Base-by-base conservation (phyloP, 2,888 invertebrate genomes). In the Aradus depressus region DNA sequence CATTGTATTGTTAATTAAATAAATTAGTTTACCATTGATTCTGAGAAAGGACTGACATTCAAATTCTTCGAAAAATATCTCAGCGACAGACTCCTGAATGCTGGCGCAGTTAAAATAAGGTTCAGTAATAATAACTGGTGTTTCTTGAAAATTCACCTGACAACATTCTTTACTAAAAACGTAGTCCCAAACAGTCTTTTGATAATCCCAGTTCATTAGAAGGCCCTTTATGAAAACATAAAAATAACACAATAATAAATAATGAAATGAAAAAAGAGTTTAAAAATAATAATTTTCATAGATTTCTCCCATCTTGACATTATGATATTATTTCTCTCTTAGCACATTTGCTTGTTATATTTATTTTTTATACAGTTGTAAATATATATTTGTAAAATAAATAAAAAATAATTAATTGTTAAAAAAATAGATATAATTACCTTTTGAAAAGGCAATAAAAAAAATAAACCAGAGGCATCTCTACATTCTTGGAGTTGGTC, bases 61-160 rank as follows among this genome's bases (percentile, higher is more conserved):
- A 64, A 91, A 98, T 66, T 97, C 95, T 68, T 98, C 98, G 68
- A 97, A 98, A 61, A 98, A 84, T 60, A 98, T 87, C 69, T 99
- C 97, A 35, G 87, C 84, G 72, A 90, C 84, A 1, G 85, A 88
- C 68, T 97, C 95, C 68, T 95, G 91, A 48, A 92, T 81, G 1
- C 89, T 85, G 1, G 80, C 74, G 66, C 97, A 96, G 67, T 97
- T 95, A 64, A 90, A 89, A 60, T 87, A 75, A 0, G 98, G 96
- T 64, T 98, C 97, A 0, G 97, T 97, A 26, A 97, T 72, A 3
- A 97, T 78, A 1, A 95, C 68, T 3, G 84, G 81, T 1, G 81
- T 80, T 45, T 90, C 85, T 55, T 76, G 77, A 45, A 87, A 75
- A 62, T 83, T 81, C 1, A 84, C 84, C 10, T 83, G 79, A 54